phyloP scores from a whole-genome alignment of 2,888 invertebrate genomes.

The Apomyelois bistriatella region DNA sequence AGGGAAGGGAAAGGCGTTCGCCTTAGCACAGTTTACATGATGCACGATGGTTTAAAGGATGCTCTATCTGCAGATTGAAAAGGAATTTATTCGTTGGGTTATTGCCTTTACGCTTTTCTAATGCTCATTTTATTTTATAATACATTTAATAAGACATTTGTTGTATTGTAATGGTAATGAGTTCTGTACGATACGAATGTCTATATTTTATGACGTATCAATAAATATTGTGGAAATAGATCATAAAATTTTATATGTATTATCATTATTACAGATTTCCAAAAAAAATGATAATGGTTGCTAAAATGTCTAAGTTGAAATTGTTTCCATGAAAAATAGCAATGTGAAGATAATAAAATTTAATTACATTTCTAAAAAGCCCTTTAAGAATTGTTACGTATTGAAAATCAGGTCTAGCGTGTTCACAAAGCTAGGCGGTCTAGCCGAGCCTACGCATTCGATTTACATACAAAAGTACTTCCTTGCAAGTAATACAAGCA shows the following conservation, averaged over 20 bases:
- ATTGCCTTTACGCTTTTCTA: background rate
- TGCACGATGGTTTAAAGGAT: conserved; percentile 49
- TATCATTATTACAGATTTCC: too few species aligned
- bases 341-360: conserved; percentile 13
- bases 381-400: conserved; percentile 25
- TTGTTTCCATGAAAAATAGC: background rate
- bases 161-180: background rate
- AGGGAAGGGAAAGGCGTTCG: conserved; percentile 76
- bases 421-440: conserved; percentile 43
- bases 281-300: too few species aligned
- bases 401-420: conserved; percentile 46
- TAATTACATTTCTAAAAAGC: conserved; percentile 28
- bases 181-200: background rate
- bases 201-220: background rate
- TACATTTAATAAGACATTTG: background rate
- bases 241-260: background rate
- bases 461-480: conserved; percentile 79
- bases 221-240: too few species aligned
- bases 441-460: conserved; percentile 62
- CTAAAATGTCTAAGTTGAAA: too few species aligned
- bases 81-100: conserved; percentile 28
- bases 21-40: conserved; percentile 72
- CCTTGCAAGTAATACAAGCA: conserved; percentile 48
- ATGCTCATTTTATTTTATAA: conserved; percentile 1
- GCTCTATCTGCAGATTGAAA: conserved; percentile 43